phyloP scores from a whole-genome alignment of 2,888 invertebrate genomes.

The Tromatobia lineatoria region DNA sequence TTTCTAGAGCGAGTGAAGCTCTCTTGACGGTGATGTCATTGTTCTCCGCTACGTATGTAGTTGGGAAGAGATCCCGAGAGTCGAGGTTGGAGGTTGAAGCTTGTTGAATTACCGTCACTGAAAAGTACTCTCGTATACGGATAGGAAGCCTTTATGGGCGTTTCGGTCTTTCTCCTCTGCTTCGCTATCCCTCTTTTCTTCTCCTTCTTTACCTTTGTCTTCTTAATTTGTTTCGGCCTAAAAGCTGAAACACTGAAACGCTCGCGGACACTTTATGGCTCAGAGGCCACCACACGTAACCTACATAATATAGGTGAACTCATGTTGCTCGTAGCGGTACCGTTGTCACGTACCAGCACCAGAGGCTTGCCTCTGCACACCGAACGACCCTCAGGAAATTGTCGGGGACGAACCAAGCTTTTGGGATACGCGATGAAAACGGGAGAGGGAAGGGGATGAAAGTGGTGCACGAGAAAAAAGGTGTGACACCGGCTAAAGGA shows the following conservation, averaged over 20 bases:
- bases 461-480: conserved; percentile 41
- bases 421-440: conserved; percentile 66
- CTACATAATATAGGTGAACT: conserved; percentile 69
- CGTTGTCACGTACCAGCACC: conserved; percentile 70
- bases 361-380: conserved; percentile 32
- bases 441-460: conserved; percentile 46
- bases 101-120: conserved; percentile 66
- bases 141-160: conserved; percentile 50
- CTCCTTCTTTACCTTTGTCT: conserved; percentile 38
- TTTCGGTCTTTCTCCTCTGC: conserved; percentile 43
- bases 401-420: conserved; percentile 69
- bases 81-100: conserved; percentile 62
- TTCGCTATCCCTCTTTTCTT: conserved; percentile 12
- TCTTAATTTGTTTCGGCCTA: conserved; percentile 65
- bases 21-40: conserved; percentile 26
- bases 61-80: background rate
- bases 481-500: background rate
- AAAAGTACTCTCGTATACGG: conserved; percentile 62
- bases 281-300: conserved; percentile 69
- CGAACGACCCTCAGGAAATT: conserved; percentile 69
- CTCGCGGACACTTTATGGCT: conserved; percentile 75
- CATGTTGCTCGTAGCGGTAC: conserved; percentile 47
- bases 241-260: conserved; percentile 77
- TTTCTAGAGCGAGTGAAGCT: conserved; percentile 44
- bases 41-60: conserved; percentile 54